Conservation (phyloP, 2,797 vertebrate genomes). For the Naso thynnoides region DNA sequence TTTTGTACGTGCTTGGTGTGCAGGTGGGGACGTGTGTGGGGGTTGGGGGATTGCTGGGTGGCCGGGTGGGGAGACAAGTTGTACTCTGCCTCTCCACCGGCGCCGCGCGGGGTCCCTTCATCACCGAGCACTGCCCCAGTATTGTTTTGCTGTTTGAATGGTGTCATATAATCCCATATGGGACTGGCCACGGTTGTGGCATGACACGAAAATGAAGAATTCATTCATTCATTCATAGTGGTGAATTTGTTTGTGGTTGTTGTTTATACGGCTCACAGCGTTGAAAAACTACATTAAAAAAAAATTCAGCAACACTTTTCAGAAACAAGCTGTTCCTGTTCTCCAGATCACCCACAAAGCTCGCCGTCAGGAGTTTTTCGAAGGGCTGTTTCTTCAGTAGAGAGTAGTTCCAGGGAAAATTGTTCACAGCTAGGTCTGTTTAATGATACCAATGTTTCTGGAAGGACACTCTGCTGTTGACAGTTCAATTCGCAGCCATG, state of each 20-base stretch:
- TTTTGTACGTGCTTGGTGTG: too few relatives aligned
- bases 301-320: constrained; percentile 3
- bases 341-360: background rate
- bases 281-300: background rate
- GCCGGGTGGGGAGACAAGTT: too few relatives aligned
- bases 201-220: too few relatives aligned
- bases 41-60: too few relatives aligned
- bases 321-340: constrained; percentile 18
- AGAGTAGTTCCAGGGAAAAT: constrained; percentile 1
- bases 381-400: background rate
- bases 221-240: background rate
- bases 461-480: constrained; percentile 1
- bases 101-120: too few relatives aligned
- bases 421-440: constrained; percentile 23
- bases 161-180: too few relatives aligned
- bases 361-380: constrained; percentile 14
- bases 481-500: constrained; percentile 8
- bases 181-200: too few relatives aligned
- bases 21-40: too few relatives aligned
- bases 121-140: too few relatives aligned
- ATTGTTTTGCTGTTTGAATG: too few relatives aligned
- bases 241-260: background rate
- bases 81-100: too few relatives aligned
- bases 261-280: background rate
- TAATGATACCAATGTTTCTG: constrained; percentile 17